A percentile compares a stretch with the other conserved stretches of the same genome.
Evolutionary conservation across 2,113 vertebrate species (phyloP).

Genomic region (Rhegmatorhina hoffmannsi): DNA sequence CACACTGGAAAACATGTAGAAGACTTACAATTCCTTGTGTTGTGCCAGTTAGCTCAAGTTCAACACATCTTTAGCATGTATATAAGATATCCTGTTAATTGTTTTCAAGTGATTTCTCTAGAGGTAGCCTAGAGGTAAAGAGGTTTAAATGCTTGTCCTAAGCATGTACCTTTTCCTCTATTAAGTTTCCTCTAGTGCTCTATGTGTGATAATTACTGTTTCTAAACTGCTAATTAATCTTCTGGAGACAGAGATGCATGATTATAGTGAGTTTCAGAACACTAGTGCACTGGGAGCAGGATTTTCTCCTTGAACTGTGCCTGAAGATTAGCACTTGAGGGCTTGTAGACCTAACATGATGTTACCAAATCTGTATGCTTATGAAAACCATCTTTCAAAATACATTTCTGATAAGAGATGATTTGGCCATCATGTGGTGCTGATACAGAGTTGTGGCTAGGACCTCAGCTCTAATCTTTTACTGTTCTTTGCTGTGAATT

Average conservation of each 20-base stretch:
- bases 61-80: neutral
- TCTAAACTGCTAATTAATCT: conserved; percentile 44
- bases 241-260: neutral
- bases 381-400: neutral
- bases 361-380: neutral
- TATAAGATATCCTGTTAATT: neutral
- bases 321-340: neutral
- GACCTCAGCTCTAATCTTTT: neutral
- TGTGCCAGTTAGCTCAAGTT: neutral
- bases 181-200: neutral
- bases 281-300: neutral
- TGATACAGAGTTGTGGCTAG: neutral
- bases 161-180: neutral
- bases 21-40: neutral
- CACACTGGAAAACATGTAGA: neutral
- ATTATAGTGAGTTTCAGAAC: conserved; percentile 32
- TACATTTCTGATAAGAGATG: neutral
- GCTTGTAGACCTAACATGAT: neutral
- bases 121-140: neutral
- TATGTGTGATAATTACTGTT: neutral
- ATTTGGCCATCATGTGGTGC: neutral
- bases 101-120: conserved; percentile 36
- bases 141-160: conserved; percentile 10
- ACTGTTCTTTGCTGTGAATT: neutral
- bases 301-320: conserved; percentile 1